A percentile compares a stretch with the other conserved stretches of the same genome.
phyloP scores from a whole-genome alignment of 2,797 vertebrate species.

The Eospalax fontanierii region DNA sequence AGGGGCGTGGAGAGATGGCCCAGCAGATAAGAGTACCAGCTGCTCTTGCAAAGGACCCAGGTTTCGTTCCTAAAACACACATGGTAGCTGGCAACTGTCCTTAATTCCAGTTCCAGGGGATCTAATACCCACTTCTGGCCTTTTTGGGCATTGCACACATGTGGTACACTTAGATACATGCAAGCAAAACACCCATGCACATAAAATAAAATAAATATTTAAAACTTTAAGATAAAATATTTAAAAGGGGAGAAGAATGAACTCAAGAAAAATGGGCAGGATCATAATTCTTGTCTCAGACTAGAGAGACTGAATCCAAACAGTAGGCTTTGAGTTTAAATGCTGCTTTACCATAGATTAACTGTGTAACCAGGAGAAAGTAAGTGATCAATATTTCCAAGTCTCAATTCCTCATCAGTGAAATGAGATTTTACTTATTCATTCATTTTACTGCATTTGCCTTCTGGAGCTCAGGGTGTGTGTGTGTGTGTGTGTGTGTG shows the following conservation, averaged over 20 bases:
- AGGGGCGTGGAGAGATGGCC: neutral
- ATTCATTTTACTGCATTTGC: neutral
- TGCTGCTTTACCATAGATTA: neutral
- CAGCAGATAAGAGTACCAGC: no score
- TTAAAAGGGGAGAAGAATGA: neutral
- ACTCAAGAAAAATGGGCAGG: neutral
- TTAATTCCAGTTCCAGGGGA: neutral
- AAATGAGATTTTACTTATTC: neutral
- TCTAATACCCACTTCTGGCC: no score
- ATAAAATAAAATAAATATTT: neutral
- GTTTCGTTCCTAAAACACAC: neutral
- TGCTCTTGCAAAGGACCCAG: neutral
- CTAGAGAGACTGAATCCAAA: neutral
- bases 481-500: neutral
- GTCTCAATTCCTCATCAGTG: slow-evolving; percentile 24
- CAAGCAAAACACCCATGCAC: no score
- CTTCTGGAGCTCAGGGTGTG: neutral
- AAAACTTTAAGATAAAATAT: neutral
- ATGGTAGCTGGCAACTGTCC: neutral
- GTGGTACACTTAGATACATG: neutral
- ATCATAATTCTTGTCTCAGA: neutral
- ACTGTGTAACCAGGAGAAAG: neutral
- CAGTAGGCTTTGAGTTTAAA: neutral
- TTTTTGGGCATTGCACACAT: neutral
- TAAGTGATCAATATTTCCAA: neutral